Percentiles rank a stretch among this genome's conserved stretches.
Evolutionary conservation across 2,797 vertebrate genomes (phyloP).

Genomic region (Octomys mimax): DNA sequence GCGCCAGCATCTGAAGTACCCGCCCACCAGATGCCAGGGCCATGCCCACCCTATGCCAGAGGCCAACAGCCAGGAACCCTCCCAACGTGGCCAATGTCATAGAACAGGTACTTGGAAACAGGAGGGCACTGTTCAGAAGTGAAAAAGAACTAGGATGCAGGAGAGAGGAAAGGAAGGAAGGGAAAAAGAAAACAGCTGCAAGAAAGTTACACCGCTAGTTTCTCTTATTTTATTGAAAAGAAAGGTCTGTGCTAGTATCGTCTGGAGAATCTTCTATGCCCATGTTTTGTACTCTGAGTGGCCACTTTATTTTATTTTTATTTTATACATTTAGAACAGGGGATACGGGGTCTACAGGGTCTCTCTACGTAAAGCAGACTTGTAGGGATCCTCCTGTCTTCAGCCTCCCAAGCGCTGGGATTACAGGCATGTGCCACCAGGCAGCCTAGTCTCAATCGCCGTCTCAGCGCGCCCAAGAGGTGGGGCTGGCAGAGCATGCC

Average conservation of each 20-base stretch:
- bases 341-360: too few relatives aligned
- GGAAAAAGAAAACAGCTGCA: background rate
- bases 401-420: too few relatives aligned
- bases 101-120: background rate
- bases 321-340: too few relatives aligned
- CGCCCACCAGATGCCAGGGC: background rate
- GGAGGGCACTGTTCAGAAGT: background rate
- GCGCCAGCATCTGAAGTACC: background rate
- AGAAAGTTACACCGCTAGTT: background rate
- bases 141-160: background rate
- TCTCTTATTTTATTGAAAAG: background rate
- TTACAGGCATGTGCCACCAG: too few relatives aligned
- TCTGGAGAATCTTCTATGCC: background rate
- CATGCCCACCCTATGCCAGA: fast-evolving
- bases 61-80: background rate
- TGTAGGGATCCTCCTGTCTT: too few relatives aligned
- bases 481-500: too few relatives aligned
- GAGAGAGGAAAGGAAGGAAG: background rate
- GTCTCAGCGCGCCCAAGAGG: too few relatives aligned
- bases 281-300: background rate
- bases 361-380: too few relatives aligned
- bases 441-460: too few relatives aligned
- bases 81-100: too few relatives aligned
- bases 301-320: too few relatives aligned
- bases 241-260: background rate